Conservation (phyloP, 2,113 vertebrate species). For the Pelusios castaneus region DNA sequence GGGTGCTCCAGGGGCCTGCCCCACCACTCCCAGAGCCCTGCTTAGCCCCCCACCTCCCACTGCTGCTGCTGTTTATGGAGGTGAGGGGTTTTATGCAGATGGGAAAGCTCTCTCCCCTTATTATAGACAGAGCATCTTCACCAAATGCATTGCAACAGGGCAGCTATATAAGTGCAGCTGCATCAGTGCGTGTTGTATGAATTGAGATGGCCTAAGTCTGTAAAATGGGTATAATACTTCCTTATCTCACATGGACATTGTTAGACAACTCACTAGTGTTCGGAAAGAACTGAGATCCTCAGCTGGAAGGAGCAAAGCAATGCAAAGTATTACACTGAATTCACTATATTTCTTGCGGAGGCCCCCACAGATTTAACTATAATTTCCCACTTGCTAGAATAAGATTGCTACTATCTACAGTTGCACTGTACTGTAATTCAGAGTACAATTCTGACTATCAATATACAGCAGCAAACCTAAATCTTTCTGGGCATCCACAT, state of each 20-base stretch:
- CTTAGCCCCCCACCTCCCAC: no score
- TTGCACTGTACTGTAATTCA: not conserved
- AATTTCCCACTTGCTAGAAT: not conserved
- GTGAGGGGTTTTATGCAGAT: no score
- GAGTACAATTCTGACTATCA: not conserved
- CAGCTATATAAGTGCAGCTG: no score
- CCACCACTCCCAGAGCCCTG: no score
- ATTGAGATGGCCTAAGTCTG: not conserved
- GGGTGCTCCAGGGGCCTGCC: no score
- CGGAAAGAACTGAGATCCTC: not conserved
- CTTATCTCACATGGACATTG: not conserved
- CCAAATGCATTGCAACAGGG: no score
- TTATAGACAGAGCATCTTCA: no score
- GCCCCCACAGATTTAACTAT: not conserved
- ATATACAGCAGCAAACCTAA: not conserved
- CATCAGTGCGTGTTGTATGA: no score
- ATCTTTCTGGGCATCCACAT: not conserved
- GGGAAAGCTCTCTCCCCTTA: no score
- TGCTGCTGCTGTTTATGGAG: no score
- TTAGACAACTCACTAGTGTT: not conserved
- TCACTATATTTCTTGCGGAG: not conserved
- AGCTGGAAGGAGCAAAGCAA: accelerated
- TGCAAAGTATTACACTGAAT: not conserved
- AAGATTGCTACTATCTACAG: not conserved
- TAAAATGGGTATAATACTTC: not conserved